Evolutionary conservation across 1,140 invertebrate genomes (phyloP), one percentile per base, ranked within the genome.

Genomic region (Mylabris phalerata): DNA sequence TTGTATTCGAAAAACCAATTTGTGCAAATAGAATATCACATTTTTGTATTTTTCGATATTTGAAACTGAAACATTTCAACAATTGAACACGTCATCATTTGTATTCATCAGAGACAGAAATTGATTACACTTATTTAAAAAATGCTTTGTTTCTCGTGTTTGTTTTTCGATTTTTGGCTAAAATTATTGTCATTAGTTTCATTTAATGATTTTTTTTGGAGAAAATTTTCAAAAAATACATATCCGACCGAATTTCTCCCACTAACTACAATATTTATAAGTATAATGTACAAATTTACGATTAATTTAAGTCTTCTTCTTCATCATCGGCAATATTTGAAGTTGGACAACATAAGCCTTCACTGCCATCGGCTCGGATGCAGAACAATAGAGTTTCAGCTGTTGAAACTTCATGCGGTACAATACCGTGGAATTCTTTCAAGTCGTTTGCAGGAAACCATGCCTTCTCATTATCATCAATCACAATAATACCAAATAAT

Each of bases 401-500:
- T 3, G 82, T 74, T 2, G 90, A 89, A 0, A 88, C 83, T 69
- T 92, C 88, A 62, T 90, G 88, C 1, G 87, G 85, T 57, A 86
- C 79, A 49, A 95, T 89, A 48, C 88, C 88, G 66, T 94, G 89
- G 70, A 91, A 93, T 68, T 94, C 91, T 64, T 89, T 86, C 0
- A 95, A 77, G 63, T 95, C 92, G 10, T 88, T 85, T 0, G 86
- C 86, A 0, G 92, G 92, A 70, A 95, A 95, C 92, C 92, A 95
- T 9, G 91, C 89, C 57, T 92, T 89, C 71, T 92, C 89, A 50
- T 92, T 89, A 65, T 93, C 90, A n/a, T 92, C 88, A 42, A 95
- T 85, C 39, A 94, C 83, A 7, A 84, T 80, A 59, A 89, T 82
- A 43, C 88, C 88, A 59, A 87, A 86, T 32, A 84, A 79, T 77